phyloP scores from a whole-genome alignment of 2,113 vertebrate genomes.

The Brachyhypopomus occidentalis region DNA sequence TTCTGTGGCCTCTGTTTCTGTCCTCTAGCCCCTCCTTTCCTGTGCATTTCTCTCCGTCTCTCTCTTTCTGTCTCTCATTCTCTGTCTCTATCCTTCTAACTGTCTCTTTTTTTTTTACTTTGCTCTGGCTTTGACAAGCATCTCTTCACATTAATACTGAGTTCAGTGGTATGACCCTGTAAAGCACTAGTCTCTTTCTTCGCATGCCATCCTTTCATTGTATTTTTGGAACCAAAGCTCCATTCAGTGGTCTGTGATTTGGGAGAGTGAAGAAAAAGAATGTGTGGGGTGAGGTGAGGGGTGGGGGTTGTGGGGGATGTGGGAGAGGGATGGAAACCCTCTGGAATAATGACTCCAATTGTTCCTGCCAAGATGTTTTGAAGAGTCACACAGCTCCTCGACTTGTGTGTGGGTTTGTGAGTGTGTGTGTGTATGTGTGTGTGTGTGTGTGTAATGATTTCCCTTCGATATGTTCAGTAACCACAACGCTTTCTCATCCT shows the following conservation, averaged over 20 bases:
- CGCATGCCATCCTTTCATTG: background rate
- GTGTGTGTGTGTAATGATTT: background rate
- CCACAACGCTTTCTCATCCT: no score
- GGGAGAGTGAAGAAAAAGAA: background rate
- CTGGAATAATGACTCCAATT: slow-evolving; percentile 64
- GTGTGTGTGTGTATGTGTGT: background rate
- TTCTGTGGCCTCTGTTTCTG: no score
- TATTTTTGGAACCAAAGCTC: slow-evolving; percentile 2
- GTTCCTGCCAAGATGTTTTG: slow-evolving; percentile 52
- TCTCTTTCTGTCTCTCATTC: background rate
- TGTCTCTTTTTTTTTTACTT: background rate
- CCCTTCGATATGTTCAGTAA: no score
- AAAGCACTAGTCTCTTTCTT: background rate
- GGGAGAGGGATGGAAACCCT: slow-evolving; percentile 30
- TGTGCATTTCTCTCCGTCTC: background rate
- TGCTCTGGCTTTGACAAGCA: background rate
- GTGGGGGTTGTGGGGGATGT: background rate
- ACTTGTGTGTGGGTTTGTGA: background rate
- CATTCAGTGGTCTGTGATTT: background rate
- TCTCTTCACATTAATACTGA: background rate
- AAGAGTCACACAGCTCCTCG: slow-evolving; percentile 31
- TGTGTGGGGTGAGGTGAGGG: background rate
- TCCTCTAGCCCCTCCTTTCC: no score
- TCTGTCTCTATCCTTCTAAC: background rate
- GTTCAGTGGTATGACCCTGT: background rate